A percentile compares a stretch with the other conserved stretches of the same genome.
Evolutionary conservation across 2,888 invertebrate genomes (phyloP).

Genomic region (Papilio gigon): DNA sequence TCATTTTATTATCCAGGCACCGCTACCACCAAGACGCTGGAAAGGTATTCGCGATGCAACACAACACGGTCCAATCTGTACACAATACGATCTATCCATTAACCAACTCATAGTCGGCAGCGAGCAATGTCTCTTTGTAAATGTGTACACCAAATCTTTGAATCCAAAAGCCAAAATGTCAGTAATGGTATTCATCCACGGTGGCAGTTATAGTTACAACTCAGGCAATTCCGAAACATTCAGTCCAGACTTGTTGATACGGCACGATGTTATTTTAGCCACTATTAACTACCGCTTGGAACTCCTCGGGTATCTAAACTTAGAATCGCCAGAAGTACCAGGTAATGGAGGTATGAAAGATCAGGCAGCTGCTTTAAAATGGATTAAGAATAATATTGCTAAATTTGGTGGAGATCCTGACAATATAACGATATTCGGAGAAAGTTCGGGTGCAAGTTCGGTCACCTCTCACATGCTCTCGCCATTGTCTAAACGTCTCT

Average conservation of each 20-base stretch:
- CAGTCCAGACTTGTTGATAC: slow-evolving; percentile 67
- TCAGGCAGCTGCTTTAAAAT: slow-evolving; percentile 62
- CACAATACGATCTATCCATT: slow-evolving; percentile 60
- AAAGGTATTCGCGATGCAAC: slow-evolving; percentile 60
- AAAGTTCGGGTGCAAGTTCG: slow-evolving; percentile 68
- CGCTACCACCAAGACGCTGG: slow-evolving; percentile 60
- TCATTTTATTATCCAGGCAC: slow-evolving; percentile 54
- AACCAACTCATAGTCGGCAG: slow-evolving; percentile 54
- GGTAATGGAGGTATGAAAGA: slow-evolving; percentile 72
- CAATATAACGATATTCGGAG: slow-evolving; percentile 70
- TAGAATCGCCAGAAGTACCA: slow-evolving; percentile 62
- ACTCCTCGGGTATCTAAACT: slow-evolving; percentile 55
- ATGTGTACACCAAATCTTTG: slow-evolving; percentile 61
- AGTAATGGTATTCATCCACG: slow-evolving; percentile 74
- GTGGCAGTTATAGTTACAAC: slow-evolving; percentile 67
- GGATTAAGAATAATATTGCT: slow-evolving; percentile 63
- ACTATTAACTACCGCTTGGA: slow-evolving; percentile 72
- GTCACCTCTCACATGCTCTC: slow-evolving; percentile 70
- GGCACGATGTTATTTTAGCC: slow-evolving; percentile 67
- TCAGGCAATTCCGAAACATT: slow-evolving; percentile 61
- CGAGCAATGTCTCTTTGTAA: slow-evolving; percentile 67
- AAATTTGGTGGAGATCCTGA: slow-evolving; percentile 65
- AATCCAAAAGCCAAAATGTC: slow-evolving; percentile 53
- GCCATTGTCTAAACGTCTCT: slow-evolving; percentile 67
- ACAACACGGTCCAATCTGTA: slow-evolving; percentile 64